phyloP scores from a whole-genome alignment of 2,113 vertebrate genomes.

The Vulpes vulpes region DNA sequence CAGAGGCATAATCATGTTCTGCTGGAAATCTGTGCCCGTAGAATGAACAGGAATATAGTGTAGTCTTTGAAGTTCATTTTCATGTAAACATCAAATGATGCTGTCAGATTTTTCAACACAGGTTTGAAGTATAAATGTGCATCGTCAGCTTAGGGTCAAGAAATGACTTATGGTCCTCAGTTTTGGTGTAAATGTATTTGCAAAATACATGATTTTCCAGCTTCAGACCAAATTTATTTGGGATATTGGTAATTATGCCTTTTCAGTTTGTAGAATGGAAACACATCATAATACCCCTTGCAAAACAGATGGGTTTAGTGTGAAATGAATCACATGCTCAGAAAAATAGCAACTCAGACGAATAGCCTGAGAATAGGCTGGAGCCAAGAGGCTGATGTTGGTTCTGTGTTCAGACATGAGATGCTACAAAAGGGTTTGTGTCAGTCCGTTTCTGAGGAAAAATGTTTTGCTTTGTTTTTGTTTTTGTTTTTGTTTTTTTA shows the following conservation, averaged over 20 bases:
- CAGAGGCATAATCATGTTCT: slow-evolving; percentile 90
- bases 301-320: slow-evolving; percentile 3
- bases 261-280: slow-evolving; percentile 53
- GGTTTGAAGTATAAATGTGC: slow-evolving; percentile 91
- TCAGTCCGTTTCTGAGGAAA: neutral
- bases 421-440: neutral
- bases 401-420: neutral
- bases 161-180: slow-evolving; percentile 79
- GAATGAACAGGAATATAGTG: slow-evolving; percentile 86
- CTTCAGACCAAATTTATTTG: slow-evolving; percentile 30
- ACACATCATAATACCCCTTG: neutral
- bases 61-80: slow-evolving; percentile 92
- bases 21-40: slow-evolving; percentile 85
- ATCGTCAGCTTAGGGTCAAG: slow-evolving; percentile 88
- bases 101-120: slow-evolving; percentile 84
- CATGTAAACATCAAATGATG: slow-evolving; percentile 93
- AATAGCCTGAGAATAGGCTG: neutral
- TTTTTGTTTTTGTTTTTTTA: neutral
- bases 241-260: slow-evolving; percentile 22
- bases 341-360: slow-evolving; percentile 42
- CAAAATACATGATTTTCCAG: slow-evolving; percentile 57
- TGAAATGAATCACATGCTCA: slow-evolving; percentile 53
- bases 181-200: slow-evolving; percentile 64
- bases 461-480: neutral
- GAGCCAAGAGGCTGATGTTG: neutral